Evolutionary conservation across 2,113 vertebrate genomes (phyloP).

Genomic region (Psittacara wagleri): DNA sequence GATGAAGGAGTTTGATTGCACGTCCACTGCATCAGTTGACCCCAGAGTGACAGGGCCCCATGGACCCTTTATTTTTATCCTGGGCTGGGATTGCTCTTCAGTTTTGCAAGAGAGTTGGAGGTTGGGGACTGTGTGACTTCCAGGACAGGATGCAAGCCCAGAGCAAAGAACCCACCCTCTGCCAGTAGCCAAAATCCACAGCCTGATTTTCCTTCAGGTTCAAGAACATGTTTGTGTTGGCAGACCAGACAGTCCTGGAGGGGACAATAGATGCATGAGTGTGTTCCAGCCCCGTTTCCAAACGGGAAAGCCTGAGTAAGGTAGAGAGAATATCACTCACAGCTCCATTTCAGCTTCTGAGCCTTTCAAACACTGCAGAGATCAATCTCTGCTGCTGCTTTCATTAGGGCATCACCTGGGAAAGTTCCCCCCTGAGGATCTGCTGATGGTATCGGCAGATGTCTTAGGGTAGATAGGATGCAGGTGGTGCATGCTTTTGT

Average conservation of each 20-base stretch:
- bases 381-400: background rate
- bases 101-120: background rate
- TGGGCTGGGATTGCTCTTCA: background rate
- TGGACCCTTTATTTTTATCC: constrained; percentile 23
- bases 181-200: constrained; percentile 6
- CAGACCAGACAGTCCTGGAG: background rate
- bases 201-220: background rate
- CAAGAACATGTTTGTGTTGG: background rate
- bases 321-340: background rate
- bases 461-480: background rate
- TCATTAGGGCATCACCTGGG: background rate
- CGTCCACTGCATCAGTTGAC: background rate
- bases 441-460: background rate
- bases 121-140: background rate
- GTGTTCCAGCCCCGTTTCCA: background rate
- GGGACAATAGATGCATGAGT: background rate
- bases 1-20: background rate
- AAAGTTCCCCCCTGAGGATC: background rate
- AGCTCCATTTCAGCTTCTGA: background rate
- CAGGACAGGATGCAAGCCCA: constrained; percentile 9
- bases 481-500: background rate
- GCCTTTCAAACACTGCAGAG: background rate
- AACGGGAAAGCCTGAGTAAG: background rate
- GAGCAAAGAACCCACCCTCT: background rate
- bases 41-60: background rate